Conservation (phyloP, 1,140 invertebrate species). For the Aricia agestis region DNA sequence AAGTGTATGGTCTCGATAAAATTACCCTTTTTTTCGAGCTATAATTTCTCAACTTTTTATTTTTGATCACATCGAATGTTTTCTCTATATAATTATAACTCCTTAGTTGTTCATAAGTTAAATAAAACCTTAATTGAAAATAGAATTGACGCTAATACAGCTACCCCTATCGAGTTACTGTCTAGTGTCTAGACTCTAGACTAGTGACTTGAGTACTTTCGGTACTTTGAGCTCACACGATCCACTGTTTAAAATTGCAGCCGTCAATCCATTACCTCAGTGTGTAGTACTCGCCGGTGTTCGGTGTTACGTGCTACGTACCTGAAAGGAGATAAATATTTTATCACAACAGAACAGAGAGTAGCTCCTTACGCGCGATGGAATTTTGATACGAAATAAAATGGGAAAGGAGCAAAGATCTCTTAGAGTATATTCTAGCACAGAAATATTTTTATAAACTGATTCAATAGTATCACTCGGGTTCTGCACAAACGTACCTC, state of each 20-base stretch:
- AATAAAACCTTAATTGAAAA: too few relatives aligned
- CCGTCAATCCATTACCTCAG: background rate
- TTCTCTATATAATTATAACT: too few relatives aligned
- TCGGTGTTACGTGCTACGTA: background rate
- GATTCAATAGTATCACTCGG: background rate
- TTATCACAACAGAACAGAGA: background rate
- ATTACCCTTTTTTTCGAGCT: too few relatives aligned
- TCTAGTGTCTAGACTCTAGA: background rate
- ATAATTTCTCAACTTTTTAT: too few relatives aligned
- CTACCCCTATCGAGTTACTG: background rate
- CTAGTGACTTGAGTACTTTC: background rate
- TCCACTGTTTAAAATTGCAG: background rate
- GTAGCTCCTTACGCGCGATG: background rate
- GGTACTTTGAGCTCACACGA: background rate
- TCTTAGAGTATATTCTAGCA: too few relatives aligned
- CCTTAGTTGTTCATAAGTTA: too few relatives aligned
- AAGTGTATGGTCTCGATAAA: too few relatives aligned
- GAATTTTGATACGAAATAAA: background rate
- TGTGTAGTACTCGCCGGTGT: background rate
- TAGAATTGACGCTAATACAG: too few relatives aligned
- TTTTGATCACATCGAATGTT: too few relatives aligned
- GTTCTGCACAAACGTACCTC: background rate
- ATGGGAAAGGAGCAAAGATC: background rate
- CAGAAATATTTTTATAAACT: too few relatives aligned
- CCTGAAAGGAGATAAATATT: conserved; percentile 1